Conservation (phyloP, 2,888 invertebrate genomes). For the Xestia sexstrigata region DNA sequence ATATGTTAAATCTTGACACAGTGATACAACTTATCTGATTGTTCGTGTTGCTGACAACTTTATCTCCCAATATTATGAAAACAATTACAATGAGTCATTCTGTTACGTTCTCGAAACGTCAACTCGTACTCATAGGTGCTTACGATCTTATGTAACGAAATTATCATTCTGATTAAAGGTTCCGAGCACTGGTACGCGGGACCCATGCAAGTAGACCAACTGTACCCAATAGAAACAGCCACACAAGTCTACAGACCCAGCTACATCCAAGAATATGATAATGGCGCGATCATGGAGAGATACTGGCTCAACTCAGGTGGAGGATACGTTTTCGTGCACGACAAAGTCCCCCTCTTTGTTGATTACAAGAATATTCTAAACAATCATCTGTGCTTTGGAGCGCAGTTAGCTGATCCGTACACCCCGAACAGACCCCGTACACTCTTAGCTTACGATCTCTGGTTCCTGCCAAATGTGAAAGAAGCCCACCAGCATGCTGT, state of each 20-base stretch:
- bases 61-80: constrained; percentile 21
- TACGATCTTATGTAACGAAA: not conserved
- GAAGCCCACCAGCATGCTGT: constrained; percentile 92
- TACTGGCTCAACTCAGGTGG: constrained; percentile 94
- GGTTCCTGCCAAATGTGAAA: constrained; percentile 90
- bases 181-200: constrained; percentile 93
- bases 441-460: constrained; percentile 91
- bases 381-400: constrained; percentile 91
- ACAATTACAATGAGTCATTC: constrained; percentile 25
- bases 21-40: constrained; percentile 33
- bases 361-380: constrained; percentile 91
- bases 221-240: constrained; percentile 91
- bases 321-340: constrained; percentile 92
- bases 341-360: constrained; percentile 92
- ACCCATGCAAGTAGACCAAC: constrained; percentile 90
- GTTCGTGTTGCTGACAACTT: constrained; percentile 10
- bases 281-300: constrained; percentile 91
- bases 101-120: not conserved
- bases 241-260: constrained; percentile 89
- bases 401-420: constrained; percentile 90
- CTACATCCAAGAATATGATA: constrained; percentile 88
- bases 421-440: constrained; percentile 79
- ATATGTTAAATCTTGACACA: constrained; percentile 18
- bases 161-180: constrained; percentile 70
- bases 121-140: not conserved